Conservation (phyloP, 2,113 vertebrate species). For the Nibea albiflora region DNA sequence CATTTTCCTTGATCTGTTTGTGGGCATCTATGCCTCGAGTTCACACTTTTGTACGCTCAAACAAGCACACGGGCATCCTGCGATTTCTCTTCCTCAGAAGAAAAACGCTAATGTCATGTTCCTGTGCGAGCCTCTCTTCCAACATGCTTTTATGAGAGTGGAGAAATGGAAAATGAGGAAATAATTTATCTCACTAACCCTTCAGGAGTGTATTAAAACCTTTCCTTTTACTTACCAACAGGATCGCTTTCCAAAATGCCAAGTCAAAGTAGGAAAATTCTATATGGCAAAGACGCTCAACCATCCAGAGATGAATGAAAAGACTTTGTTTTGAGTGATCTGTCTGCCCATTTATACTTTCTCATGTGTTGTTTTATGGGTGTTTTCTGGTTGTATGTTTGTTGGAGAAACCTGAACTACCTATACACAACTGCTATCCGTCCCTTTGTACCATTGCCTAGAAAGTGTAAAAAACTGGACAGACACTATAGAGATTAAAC, state of each 20-base stretch:
- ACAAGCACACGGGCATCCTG: background rate
- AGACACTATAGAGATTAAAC: background rate
- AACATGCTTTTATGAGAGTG: conserved; percentile 13
- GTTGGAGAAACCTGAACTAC: background rate
- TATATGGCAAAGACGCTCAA: background rate
- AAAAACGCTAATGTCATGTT: conserved; percentile 8
- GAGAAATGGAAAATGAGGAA: conserved; percentile 36
- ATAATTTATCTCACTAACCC: conserved; percentile 27
- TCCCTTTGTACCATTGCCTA: background rate
- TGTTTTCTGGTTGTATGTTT: background rate
- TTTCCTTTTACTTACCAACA: conserved; percentile 9
- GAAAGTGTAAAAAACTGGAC: background rate
- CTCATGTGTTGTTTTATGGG: background rate
- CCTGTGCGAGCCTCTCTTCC: background rate
- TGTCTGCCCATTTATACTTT: background rate
- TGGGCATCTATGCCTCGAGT: background rate
- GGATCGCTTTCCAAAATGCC: conserved; percentile 1
- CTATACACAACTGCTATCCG: background rate
- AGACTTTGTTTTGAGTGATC: background rate
- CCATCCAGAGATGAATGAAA: background rate
- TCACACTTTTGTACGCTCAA: background rate
- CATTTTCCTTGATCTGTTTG: background rate
- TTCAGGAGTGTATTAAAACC: conserved; percentile 26
- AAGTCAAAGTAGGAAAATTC: conserved; percentile 3
- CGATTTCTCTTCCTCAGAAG: background rate